phyloP scores from a whole-genome alignment of 2,113 vertebrate species.

The Carettochelys insculpta region DNA sequence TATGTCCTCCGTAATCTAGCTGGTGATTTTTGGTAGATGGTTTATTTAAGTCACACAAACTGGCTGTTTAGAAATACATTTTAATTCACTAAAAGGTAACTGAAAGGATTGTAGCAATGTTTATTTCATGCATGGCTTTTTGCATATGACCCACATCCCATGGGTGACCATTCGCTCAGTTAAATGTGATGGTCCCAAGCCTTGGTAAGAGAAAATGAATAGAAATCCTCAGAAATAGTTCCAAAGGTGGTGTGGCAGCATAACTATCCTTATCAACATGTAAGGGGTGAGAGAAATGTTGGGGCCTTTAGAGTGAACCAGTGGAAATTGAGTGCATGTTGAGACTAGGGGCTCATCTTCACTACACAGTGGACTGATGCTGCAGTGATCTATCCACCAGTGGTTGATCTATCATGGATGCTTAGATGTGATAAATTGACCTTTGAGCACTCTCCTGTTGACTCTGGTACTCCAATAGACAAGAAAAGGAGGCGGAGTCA shows the following conservation, averaged over 20 bases:
- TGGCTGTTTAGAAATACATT: constrained; percentile 28
- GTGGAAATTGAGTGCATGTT: background rate
- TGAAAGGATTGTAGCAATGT: background rate
- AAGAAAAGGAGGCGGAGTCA: no score
- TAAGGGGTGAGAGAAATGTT: background rate
- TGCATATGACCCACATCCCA: fast-evolving
- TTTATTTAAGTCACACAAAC: constrained; percentile 9
- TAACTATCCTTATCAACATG: background rate
- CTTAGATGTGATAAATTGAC: no score
- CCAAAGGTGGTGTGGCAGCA: background rate
- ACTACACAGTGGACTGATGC: no score
- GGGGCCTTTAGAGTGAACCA: background rate
- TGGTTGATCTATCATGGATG: no score
- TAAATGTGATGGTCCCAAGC: background rate
- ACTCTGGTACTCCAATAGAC: no score
- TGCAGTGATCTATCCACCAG: no score
- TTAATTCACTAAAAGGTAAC: constrained; percentile 40
- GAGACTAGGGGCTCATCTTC: background rate
- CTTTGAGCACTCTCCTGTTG: no score
- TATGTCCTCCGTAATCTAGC: background rate
- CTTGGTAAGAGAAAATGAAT: constrained; percentile 53
- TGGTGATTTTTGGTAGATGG: background rate
- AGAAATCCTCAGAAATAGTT: constrained; percentile 23
- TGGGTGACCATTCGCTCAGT: background rate
- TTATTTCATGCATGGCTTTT: background rate